A percentile compares a stretch with the other conserved stretches of the same genome.
Conservation (phyloP, 2,113 vertebrate genomes). For the Diphyllodes magnificus region DNA sequence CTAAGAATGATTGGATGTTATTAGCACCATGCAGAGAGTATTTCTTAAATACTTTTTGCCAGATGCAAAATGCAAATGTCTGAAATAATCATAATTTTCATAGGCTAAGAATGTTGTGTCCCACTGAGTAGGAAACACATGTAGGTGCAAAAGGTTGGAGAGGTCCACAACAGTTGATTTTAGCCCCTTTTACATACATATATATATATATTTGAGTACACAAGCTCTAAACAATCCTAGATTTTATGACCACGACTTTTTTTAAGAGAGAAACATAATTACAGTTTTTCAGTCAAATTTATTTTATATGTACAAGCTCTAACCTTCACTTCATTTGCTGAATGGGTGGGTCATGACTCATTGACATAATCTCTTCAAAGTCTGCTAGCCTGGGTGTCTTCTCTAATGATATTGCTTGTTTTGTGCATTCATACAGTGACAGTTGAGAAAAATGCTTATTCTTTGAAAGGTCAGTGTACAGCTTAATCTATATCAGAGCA, state of each 20-base stretch:
- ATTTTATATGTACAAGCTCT: neutral
- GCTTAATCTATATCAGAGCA: slow-evolving; percentile 56
- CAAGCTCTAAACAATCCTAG: neutral
- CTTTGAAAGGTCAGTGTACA: slow-evolving; percentile 70
- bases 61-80: neutral
- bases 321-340: slow-evolving; percentile 14
- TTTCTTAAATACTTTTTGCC: neutral
- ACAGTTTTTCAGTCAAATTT: neutral
- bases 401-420: slow-evolving; percentile 63
- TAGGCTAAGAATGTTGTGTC: neutral
- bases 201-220: neutral
- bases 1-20: neutral
- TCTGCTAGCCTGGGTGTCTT: slow-evolving; percentile 39
- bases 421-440: slow-evolving; percentile 55
- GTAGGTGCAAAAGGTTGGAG: neutral
- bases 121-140: neutral
- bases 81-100: neutral
- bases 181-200: neutral
- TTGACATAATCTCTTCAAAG: slow-evolving; percentile 9
- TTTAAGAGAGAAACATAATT: neutral
- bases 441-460: slow-evolving; percentile 66
- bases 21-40: neutral
- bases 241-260: neutral
- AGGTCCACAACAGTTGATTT: neutral
- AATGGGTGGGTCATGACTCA: slow-evolving; percentile 46